Evolutionary conservation across 1,140 invertebrate genomes (phyloP).

Genomic region (Drosophila arawakana): DNA sequence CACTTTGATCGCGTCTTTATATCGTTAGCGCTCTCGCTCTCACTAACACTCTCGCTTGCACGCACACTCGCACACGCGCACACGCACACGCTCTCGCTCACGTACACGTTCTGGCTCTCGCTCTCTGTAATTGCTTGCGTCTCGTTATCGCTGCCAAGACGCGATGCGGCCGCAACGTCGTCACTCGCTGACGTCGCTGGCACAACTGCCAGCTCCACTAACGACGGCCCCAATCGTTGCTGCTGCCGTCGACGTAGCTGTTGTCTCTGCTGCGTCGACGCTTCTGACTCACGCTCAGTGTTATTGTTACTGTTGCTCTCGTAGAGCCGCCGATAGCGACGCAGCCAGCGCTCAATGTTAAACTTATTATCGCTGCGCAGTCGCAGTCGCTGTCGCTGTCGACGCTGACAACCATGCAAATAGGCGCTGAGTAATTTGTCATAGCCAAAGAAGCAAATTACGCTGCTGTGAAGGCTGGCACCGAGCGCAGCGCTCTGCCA

Average conservation of each 20-base stretch:
- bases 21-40: slow-evolving; percentile 8
- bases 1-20: slow-evolving; percentile 16
- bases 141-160: slow-evolving; percentile 40
- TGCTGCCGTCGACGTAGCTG: background rate
- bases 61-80: background rate
- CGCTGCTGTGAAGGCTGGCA: slow-evolving; percentile 58
- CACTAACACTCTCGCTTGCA: background rate
- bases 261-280: background rate
- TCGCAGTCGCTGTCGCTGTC: slow-evolving; percentile 30
- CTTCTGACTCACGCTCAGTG: slow-evolving; percentile 64
- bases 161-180: slow-evolving; percentile 55
- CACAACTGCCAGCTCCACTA: slow-evolving; percentile 50
- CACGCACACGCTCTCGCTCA: background rate
- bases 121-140: slow-evolving; percentile 2
- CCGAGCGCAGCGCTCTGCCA: slow-evolving; percentile 55
- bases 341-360: slow-evolving; percentile 35
- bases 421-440: slow-evolving; percentile 59
- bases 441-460: slow-evolving; percentile 60
- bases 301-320: slow-evolving; percentile 37
- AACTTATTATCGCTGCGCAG: slow-evolving; percentile 21
- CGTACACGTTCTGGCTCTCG: background rate
- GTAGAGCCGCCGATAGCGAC: slow-evolving; percentile 34
- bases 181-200: slow-evolving; percentile 59
- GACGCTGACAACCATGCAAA: slow-evolving; percentile 42
- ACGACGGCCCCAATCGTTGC: slow-evolving; percentile 37